Evolutionary conservation across 1,140 invertebrate genomes (phyloP).

Genomic region (Papilio aristodemus): DNA sequence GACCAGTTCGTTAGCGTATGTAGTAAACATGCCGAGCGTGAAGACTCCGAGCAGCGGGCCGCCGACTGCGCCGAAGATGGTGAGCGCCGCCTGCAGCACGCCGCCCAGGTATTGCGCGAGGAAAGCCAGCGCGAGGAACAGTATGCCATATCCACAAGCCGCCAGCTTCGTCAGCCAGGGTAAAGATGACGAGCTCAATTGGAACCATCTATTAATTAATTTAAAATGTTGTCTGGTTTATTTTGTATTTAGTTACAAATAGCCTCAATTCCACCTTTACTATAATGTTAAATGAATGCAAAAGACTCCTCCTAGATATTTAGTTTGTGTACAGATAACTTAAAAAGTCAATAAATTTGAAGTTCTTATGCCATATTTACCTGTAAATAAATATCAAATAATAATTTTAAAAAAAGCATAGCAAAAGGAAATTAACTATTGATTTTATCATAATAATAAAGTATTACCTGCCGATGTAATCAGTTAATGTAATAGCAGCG

Average conservation of each 20-base stretch:
- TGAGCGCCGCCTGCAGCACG: slow-evolving; percentile 91
- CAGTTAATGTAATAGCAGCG: slow-evolving; percentile 91
- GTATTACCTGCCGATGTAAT: slow-evolving; percentile 75
- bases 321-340: too few relatives aligned
- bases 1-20: slow-evolving; percentile 89
- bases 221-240: too few relatives aligned
- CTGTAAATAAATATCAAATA: too few relatives aligned
- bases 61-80: slow-evolving; percentile 93
- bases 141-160: slow-evolving; percentile 74
- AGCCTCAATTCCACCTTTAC: too few relatives aligned
- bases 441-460: neutral
- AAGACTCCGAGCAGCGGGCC: slow-evolving; percentile 93
- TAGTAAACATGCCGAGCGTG: slow-evolving; percentile 93
- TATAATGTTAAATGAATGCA: too few relatives aligned
- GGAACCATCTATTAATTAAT: slow-evolving; percentile 62
- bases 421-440: too few relatives aligned
- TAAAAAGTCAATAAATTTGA: too few relatives aligned
- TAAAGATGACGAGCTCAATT: slow-evolving; percentile 49
- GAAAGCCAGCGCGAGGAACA: slow-evolving; percentile 85
- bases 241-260: too few relatives aligned
- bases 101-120: slow-evolving; percentile 89
- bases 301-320: too few relatives aligned
- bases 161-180: slow-evolving; percentile 70
- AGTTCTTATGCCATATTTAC: too few relatives aligned
- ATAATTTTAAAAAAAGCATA: too few relatives aligned